Evolutionary conservation across 64 coral and sea anemone species (phyloP).

Genomic region (Stichodactyla helianthus): DNA sequence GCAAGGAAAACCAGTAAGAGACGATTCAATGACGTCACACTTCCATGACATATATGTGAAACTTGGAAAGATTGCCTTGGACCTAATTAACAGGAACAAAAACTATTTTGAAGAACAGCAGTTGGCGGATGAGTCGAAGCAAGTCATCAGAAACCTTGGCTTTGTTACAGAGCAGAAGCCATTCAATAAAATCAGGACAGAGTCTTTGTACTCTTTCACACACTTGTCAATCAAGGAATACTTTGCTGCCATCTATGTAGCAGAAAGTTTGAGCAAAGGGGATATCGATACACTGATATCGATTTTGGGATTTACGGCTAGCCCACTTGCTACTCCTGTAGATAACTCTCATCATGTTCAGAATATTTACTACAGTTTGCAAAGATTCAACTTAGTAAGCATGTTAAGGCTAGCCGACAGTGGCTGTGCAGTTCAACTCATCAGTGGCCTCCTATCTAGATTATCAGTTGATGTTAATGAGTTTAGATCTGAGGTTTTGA

Average conservation of each 20-base stretch:
- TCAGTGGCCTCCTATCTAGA: not conserved
- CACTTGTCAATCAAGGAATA: conserved; percentile 39
- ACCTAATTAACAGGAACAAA: not conserved
- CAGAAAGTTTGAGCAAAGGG: not conserved
- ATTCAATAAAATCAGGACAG: conserved; percentile 13
- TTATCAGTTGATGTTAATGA: not conserved
- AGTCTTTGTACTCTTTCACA: conserved; percentile 17
- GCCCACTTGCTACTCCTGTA: not conserved
- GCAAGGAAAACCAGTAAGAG: not conserved
- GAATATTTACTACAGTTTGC: not conserved
- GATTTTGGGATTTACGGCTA: not conserved
- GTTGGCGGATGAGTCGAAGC: not conserved
- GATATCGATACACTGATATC: not conserved
- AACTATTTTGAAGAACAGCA: conserved; percentile 20
- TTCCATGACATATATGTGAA: conserved; percentile 11
- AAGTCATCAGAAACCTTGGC: not conserved
- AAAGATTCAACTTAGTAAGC: not conserved
- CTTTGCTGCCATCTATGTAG: conserved; percentile 23
- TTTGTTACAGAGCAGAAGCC: conserved; percentile 18
- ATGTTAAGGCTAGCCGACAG: not conserved
- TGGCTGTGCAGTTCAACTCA: not conserved
- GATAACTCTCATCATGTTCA: not conserved
- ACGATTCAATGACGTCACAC: not conserved
- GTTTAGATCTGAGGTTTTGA: not conserved
- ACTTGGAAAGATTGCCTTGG: conserved; percentile 35